Conservation (phyloP, 2,113 vertebrate species). For the Pelodiscus sinensis region DNA sequence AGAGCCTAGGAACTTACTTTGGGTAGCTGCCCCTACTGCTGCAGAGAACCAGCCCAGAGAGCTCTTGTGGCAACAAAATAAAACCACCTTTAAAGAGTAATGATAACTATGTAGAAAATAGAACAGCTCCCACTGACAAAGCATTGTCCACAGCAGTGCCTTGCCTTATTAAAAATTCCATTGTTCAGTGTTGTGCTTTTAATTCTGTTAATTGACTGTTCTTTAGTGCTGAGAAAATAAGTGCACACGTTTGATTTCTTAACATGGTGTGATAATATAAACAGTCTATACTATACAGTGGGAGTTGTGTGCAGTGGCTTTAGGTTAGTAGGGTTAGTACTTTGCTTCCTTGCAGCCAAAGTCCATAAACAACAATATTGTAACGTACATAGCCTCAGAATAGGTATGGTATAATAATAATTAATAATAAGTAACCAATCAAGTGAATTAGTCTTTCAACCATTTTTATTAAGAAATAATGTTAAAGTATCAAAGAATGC, state of each 20-base stretch:
- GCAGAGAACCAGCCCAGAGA: too few relatives aligned
- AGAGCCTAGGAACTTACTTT: neutral
- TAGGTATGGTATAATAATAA: neutral
- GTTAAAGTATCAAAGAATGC: neutral
- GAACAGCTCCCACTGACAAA: too few relatives aligned
- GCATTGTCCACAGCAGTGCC: too few relatives aligned
- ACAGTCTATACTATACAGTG: neutral
- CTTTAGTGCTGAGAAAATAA: neutral
- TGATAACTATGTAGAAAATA: too few relatives aligned
- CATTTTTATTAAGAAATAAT: neutral
- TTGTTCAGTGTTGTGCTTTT: neutral
- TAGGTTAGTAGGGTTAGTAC: neutral
- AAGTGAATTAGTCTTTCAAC: neutral
- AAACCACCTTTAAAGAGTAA: too few relatives aligned
- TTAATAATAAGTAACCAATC: neutral
- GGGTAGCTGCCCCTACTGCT: neutral
- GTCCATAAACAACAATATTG: neutral
- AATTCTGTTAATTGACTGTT: conserved; percentile 34
- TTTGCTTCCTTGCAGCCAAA: neutral
- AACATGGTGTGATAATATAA: neutral
- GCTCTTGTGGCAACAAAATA: too few relatives aligned
- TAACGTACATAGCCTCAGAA: neutral
- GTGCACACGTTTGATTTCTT: neutral
- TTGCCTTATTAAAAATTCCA: too few relatives aligned
- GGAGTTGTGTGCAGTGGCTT: neutral